These are phyloP conservation scores for Mormyrops boulengeri DNA, from an alignment of 2,797 vertebrate species.

Conservation along the genomic window DNA sequence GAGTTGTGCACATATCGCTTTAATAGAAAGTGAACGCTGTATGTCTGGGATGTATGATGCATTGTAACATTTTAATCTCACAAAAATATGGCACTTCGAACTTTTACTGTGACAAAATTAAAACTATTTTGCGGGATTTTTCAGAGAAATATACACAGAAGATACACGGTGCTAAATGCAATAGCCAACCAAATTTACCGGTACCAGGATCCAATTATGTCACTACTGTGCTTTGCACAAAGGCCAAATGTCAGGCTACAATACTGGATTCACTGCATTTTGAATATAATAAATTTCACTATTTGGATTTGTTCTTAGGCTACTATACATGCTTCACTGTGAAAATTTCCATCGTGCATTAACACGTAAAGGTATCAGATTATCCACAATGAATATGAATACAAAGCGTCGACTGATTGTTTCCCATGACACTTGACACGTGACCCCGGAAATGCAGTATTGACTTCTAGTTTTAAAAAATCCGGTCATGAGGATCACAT, in stretches of 20 bases:
- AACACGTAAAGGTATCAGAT: not conserved
- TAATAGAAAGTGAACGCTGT: not conserved
- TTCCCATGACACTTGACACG: slow-evolving; percentile 4
- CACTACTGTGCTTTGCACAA: not conserved
- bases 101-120: not conserved
- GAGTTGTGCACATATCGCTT: not conserved
- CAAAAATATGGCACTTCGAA: not conserved
- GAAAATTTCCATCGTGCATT: not conserved
- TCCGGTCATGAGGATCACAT: not conserved
- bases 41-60: not conserved
- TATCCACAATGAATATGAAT: not conserved
- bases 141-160: not conserved
- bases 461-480: slow-evolving; percentile 7
- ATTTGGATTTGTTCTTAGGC: not conserved
- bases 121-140: not conserved
- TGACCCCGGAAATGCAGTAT: not conserved
- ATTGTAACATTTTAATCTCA: not conserved
- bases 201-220: not conserved
- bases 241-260: not conserved
- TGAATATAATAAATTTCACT: not conserved
- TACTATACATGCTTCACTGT: not conserved
- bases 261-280: not conserved
- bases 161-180: not conserved
- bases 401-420: not conserved
- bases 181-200: not conserved